phyloP scores from a whole-genome alignment of 2,113 vertebrate species.

The Meleagris gallopavo region DNA sequence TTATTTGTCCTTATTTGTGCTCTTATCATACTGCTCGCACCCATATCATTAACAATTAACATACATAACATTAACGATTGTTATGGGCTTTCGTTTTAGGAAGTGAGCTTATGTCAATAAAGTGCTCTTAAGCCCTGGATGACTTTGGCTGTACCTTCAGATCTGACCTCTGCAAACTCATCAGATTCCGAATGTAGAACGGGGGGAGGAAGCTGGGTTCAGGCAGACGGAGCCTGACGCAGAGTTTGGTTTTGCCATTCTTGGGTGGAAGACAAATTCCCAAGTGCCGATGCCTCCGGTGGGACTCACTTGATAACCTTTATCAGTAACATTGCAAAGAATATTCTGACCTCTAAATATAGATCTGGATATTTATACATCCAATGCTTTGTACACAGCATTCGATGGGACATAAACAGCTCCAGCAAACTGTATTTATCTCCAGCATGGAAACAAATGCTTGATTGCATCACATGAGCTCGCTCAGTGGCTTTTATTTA shows the following conservation, averaged over 20 bases:
- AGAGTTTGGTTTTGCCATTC: slow-evolving; percentile 11
- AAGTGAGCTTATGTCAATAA: slow-evolving; percentile 41
- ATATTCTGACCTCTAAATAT: slow-evolving; percentile 71
- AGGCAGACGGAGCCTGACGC: slow-evolving; percentile 2
- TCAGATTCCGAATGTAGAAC: background rate
- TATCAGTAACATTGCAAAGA: slow-evolving; percentile 47
- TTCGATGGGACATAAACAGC: slow-evolving; percentile 41
- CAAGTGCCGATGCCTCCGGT: background rate
- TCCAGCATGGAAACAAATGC: slow-evolving; percentile 71
- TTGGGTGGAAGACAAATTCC: background rate
- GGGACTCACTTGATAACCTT: slow-evolving; percentile 60
- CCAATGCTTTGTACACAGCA: slow-evolving; percentile 43
- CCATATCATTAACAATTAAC: slow-evolving; percentile 25
- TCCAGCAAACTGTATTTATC: slow-evolving; percentile 71
- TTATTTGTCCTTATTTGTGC: background rate
- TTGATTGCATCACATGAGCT: slow-evolving; percentile 66
- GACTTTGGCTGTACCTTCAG: slow-evolving; percentile 41
- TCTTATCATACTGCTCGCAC: background rate
- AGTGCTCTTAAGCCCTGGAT: slow-evolving; percentile 46
- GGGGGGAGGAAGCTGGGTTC: background rate
- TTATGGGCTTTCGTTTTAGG: slow-evolving; percentile 52
- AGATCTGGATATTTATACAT: slow-evolving; percentile 71
- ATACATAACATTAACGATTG: slow-evolving; percentile 24
- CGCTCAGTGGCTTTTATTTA: slow-evolving; percentile 61
- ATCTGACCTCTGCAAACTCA: slow-evolving; percentile 28